Evolutionary conservation across 2,888 invertebrate species (phyloP).

Genomic region (Ormyrus rosae): DNA sequence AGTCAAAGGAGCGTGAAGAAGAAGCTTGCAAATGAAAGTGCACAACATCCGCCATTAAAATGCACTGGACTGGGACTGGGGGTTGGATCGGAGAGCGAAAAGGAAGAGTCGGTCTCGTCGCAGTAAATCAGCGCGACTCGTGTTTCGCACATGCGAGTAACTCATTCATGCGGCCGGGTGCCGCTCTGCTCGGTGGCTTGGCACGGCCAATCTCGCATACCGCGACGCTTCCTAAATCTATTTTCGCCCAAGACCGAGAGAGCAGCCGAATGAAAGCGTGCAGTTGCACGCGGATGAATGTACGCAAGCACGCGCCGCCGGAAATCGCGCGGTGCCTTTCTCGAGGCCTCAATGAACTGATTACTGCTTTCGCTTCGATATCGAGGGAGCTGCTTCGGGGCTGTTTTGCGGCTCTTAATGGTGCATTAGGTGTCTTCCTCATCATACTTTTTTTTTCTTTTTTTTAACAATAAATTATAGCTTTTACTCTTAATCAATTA

Average conservation of each 20-base stretch:
- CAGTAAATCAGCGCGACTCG: slow-evolving; percentile 72
- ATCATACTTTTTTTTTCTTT: too few species aligned
- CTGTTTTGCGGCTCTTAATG: too few species aligned
- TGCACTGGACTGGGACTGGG: neutral
- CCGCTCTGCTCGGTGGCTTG: slow-evolving; percentile 56
- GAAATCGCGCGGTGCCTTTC: too few species aligned
- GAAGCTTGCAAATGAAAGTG: too few species aligned
- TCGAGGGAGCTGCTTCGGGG: too few species aligned
- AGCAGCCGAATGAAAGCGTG: slow-evolving; percentile 1
- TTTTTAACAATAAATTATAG: too few species aligned
- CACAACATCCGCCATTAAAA: neutral
- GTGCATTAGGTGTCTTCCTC: too few species aligned
- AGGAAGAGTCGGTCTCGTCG: slow-evolving; percentile 45
- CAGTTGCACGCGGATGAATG: neutral
- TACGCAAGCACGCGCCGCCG: neutral
- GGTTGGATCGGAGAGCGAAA: neutral
- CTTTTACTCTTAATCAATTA: too few species aligned
- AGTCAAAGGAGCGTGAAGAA: slow-evolving; percentile 24
- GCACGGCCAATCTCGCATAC: slow-evolving; percentile 66
- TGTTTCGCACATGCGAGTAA: slow-evolving; percentile 68
- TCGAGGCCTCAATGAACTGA: too few species aligned
- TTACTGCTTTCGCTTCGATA: too few species aligned
- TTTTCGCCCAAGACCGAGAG: slow-evolving; percentile 59
- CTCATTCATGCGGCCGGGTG: slow-evolving; percentile 72
- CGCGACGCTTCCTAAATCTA: slow-evolving; percentile 70